Conservation (phyloP, 1,140 invertebrate genomes). For the Cotesia vestalis region DNA sequence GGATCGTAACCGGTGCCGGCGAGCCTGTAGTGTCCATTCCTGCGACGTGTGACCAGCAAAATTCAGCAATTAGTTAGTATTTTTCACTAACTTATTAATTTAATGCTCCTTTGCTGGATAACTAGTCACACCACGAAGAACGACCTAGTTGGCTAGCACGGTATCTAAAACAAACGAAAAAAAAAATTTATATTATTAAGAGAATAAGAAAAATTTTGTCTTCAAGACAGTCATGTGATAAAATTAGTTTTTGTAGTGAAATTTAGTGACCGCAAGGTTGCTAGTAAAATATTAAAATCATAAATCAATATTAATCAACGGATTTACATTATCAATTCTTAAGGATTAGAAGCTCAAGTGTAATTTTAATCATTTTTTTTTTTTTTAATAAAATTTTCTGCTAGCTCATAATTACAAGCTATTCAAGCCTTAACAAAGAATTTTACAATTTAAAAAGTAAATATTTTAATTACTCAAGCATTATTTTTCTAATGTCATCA, state of each 20-base stretch:
- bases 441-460: no score
- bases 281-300: neutral
- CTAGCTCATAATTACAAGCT: no score
- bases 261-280: no score
- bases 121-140: conserved; percentile 64
- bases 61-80: conserved; percentile 34
- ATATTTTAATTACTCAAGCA: no score
- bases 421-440: no score
- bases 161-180: conserved; percentile 55
- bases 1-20: conserved; percentile 67
- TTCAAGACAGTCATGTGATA: no score
- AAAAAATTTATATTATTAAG: neutral
- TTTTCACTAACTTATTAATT: conserved; percentile 38
- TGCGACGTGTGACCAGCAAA: conserved; percentile 58
- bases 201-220: no score
- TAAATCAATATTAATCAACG: conserved; percentile 25
- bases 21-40: conserved; percentile 66
- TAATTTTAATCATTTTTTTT: no score
- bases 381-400: no score
- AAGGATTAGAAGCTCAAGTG: no score
- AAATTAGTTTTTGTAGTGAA: no score
- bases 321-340: conserved; percentile 8
- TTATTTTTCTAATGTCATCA: no score
- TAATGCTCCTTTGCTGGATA: conserved; percentile 50
- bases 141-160: conserved; percentile 65